Conservation (phyloP, 2,113 vertebrate genomes). For the Ceuthmochares aereus region DNA sequence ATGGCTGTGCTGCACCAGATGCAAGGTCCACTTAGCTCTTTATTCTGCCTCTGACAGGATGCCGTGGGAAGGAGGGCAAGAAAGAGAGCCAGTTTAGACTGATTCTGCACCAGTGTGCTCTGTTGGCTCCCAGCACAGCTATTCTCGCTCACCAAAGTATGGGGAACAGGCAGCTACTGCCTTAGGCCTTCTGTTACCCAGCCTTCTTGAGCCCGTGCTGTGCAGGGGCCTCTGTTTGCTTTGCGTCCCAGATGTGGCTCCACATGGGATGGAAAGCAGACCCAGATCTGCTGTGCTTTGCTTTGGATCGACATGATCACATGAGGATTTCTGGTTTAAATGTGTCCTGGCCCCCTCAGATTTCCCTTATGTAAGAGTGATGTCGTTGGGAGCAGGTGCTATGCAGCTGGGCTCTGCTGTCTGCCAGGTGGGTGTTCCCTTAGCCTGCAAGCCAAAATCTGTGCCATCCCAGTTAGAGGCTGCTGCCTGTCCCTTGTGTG, state of each 20-base stretch:
- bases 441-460: rapidly evolving
- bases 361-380: neutral
- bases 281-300: neutral
- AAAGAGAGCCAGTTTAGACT: neutral
- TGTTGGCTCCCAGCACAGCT: neutral
- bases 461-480: neutral
- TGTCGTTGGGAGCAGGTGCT: neutral
- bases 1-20: neutral
- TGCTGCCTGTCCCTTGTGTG: neutral
- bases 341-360: neutral
- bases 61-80: neutral
- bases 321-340: neutral
- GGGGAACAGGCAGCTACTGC: neutral
- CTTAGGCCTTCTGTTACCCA: neutral
- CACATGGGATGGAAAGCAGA: neutral
- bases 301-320: neutral
- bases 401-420: neutral
- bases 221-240: neutral
- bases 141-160: neutral
- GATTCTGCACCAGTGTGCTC: neutral
- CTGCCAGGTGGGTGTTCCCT: conserved; percentile 40
- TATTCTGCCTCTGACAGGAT: neutral
- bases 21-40: neutral
- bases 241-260: neutral
- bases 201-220: rapidly evolving